Evolutionary conservation across 2,113 vertebrate genomes (phyloP).

Genomic region (Xiphophorus maculatus): DNA sequence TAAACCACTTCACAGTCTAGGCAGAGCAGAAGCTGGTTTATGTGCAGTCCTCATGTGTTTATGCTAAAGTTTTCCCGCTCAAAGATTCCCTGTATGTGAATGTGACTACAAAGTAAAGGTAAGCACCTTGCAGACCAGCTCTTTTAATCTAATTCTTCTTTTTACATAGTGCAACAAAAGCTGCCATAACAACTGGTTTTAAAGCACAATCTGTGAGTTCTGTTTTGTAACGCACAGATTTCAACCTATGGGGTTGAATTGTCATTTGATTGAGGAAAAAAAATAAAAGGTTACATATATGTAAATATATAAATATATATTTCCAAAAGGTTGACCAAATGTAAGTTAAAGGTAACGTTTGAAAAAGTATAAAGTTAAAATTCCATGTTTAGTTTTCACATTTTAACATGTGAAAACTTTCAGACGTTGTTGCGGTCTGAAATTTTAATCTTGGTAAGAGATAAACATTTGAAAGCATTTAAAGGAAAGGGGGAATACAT

Average conservation of each 20-base stretch:
- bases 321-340: background rate
- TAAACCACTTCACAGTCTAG: constrained; percentile 52
- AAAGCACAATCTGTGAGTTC: background rate
- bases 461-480: background rate
- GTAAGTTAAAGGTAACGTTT: background rate
- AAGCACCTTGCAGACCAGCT: background rate
- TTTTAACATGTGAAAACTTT: too few species aligned
- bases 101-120: background rate
- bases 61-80: background rate
- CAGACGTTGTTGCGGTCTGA: too few species aligned
- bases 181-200: background rate
- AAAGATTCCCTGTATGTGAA: background rate
- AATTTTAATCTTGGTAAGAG: too few species aligned
- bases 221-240: background rate
- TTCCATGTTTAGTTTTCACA: background rate
- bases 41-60: constrained; percentile 17
- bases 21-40: constrained; percentile 11
- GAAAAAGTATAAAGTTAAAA: background rate
- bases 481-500: background rate
- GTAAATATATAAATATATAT: background rate
- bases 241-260: background rate
- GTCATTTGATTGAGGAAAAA: background rate
- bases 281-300: background rate
- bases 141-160: background rate
- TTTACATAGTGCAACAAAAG: background rate